Evolutionary conservation across 2,888 invertebrate species (phyloP), one percentile per base, ranked within the genome.

Genomic region (Bunonema sp.): DNA sequence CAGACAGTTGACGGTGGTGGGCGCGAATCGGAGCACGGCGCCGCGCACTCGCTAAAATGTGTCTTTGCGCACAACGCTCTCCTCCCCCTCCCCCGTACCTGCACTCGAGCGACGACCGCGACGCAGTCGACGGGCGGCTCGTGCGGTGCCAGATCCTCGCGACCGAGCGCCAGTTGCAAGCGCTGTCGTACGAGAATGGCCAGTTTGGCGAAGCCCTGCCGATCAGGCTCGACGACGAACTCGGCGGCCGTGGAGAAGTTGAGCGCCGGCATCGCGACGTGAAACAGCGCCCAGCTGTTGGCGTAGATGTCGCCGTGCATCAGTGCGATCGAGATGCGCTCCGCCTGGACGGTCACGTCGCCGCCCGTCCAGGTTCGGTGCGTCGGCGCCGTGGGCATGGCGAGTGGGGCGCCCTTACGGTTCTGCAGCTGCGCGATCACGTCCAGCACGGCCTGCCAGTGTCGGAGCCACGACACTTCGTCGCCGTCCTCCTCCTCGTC

Each of bases 271-370:
- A 56, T 51, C 8, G 46, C 34, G 37, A 64, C 45, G 45, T 62
- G 60, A 49, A 64, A 65, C 19, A 64, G 50, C 2, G 59, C 64
- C 64, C 64, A 63, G 21, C 50, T 53, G 12, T 50, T 41, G 2
- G 61, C 49, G 24, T 56, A 54, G 51, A 65, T 62, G 12, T 65
- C 63, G n/a, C 63, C 63, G 39, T 60, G 55, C 64, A 65, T 64
- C 37, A 57, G 50, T 5, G 55, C 60, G 19, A 64, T 26, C 12
- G 51, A 51, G 31, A 62, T 52, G 12, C 50, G 40, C 7, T 48
- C 47, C 0, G 61, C 62, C 23, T 52, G 48, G 23, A 62, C 37
- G 23, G 54, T 47, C 18, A 63, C 49, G 16, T 44, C 45, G 22
- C 61, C 61, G 19, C 61, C 61, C 24, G 52, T 51, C 8, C 12